phyloP scores from a whole-genome alignment of 2,113 vertebrate species.

The Maccullochella peelii region DNA sequence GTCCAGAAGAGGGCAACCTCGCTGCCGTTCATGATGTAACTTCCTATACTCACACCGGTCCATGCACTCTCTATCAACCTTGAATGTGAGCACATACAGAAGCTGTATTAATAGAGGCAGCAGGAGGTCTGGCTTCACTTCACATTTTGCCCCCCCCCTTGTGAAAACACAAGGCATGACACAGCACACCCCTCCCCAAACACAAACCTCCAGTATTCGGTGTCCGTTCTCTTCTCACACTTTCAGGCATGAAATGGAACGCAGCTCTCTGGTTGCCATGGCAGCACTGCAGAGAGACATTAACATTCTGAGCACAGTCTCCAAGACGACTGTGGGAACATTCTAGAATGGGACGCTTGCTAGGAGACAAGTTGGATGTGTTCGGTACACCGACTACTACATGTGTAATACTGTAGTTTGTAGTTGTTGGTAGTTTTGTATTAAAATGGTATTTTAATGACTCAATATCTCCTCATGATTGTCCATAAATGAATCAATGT shows the following conservation, averaged over 20 bases:
- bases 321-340: constrained; percentile 62
- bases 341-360: constrained; percentile 50
- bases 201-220: background rate
- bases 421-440: background rate
- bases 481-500: background rate
- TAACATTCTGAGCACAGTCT: constrained; percentile 62
- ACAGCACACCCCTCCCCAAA: background rate
- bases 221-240: background rate
- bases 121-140: constrained; percentile 19
- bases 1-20: constrained; percentile 73
- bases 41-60: constrained; percentile 64
- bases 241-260: constrained; percentile 23
- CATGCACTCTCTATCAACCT: constrained; percentile 58
- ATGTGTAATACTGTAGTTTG: background rate
- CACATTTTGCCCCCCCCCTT: constrained; percentile 7
- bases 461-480: background rate
- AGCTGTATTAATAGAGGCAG: constrained; percentile 41
- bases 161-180: constrained; percentile 6
- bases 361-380: constrained; percentile 6
- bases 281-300: constrained; percentile 64
- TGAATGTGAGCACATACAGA: constrained; percentile 41
- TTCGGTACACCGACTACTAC: background rate
- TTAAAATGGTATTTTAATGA: background rate
- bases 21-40: constrained; percentile 61
- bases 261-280: constrained; percentile 68